Conservation (phyloP, 2,113 vertebrate species). For the Anhinga anhinga region DNA sequence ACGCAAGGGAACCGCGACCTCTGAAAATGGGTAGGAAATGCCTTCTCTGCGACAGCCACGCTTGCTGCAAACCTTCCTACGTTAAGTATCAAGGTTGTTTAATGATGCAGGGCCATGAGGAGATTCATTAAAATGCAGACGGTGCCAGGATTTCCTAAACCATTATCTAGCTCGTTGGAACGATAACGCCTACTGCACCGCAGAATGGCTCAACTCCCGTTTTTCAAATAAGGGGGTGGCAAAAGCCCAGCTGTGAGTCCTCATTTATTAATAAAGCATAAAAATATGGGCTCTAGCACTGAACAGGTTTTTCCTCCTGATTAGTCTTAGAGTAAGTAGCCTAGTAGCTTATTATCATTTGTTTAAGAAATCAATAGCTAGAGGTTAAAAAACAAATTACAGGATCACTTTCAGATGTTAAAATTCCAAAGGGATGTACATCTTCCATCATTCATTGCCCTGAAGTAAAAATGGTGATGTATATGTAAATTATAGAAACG, state of each 20-base stretch:
- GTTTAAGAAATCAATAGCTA: neutral
- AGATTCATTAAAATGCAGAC: neutral
- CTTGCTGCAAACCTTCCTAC: neutral
- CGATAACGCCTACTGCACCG: accelerated
- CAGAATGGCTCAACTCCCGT: neutral
- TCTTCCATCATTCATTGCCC: neutral
- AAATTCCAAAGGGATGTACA: neutral
- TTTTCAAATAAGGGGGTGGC: neutral
- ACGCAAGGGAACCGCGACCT: neutral
- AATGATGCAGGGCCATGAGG: neutral
- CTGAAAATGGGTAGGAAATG: neutral
- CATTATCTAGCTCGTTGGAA: neutral
- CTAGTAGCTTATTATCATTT: neutral
- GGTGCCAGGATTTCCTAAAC: neutral
- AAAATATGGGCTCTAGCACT: neutral
- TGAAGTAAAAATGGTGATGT: neutral
- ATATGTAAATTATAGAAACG: neutral
- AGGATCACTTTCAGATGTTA: neutral
- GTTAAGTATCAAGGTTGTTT: neutral
- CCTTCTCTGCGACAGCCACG: neutral
- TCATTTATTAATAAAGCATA: neutral
- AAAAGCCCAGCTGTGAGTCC: neutral
- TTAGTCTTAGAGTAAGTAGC: neutral
- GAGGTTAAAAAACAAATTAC: neutral
- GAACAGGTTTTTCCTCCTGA: neutral